phyloP scores from a whole-genome alignment of 2,888 invertebrate species.

The Panorpa germanica region DNA sequence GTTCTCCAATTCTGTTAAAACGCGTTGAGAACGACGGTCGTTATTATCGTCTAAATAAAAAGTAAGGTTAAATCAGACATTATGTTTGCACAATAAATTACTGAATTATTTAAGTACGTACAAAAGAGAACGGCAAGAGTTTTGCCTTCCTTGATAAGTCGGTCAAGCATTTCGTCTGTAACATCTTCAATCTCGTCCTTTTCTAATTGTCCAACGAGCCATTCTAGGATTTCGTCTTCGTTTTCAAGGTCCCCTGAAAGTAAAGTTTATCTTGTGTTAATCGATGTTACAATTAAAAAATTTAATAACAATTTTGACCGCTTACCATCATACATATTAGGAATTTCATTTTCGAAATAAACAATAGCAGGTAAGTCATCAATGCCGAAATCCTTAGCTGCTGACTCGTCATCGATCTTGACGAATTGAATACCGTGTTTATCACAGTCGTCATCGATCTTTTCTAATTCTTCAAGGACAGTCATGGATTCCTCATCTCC shows the following conservation, averaged over 20 bases:
- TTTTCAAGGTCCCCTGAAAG: slow-evolving; percentile 58
- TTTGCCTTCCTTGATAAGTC: slow-evolving; percentile 72
- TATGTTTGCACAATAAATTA: slow-evolving; percentile 4
- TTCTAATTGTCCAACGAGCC: slow-evolving; percentile 73
- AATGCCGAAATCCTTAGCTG: slow-evolving; percentile 74
- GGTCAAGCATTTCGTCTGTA: slow-evolving; percentile 85
- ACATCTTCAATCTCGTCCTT: slow-evolving; percentile 91
- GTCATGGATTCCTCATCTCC: slow-evolving; percentile 77
- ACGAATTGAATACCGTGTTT: slow-evolving; percentile 85
- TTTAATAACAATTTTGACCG: slow-evolving; percentile 18
- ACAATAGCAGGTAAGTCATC: slow-evolving; percentile 67
- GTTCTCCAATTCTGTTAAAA: slow-evolving; percentile 75
- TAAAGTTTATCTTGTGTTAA: slow-evolving; percentile 1
- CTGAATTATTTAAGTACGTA: slow-evolving; percentile 27
- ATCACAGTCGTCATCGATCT: slow-evolving; percentile 87
- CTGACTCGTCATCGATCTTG: slow-evolving; percentile 71
- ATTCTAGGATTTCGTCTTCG: slow-evolving; percentile 74
- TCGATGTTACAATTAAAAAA: background rate
- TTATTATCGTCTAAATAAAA: slow-evolving; percentile 60
- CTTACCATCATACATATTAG: slow-evolving; percentile 75
- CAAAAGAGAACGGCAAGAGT: slow-evolving; percentile 81
- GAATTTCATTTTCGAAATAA: slow-evolving; percentile 85
- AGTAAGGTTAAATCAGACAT: slow-evolving; percentile 1
- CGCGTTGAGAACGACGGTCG: slow-evolving; percentile 69
- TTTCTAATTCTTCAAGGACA: slow-evolving; percentile 70